Evolutionary conservation across 2,797 vertebrate genomes (phyloP).

Genomic region (Gymnoscopelus braueri): DNA sequence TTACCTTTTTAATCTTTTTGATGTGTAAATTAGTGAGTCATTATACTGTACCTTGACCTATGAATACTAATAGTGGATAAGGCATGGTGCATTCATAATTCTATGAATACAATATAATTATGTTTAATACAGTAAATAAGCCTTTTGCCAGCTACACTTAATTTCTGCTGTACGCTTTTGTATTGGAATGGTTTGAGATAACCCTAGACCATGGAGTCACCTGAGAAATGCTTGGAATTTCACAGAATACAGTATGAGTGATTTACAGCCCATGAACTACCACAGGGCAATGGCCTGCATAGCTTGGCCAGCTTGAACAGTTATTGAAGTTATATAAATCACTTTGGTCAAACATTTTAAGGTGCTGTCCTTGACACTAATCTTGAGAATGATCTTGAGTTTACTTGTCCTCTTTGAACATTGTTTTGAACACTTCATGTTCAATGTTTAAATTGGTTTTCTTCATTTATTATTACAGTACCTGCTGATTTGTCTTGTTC

Average conservation of each 20-base stretch:
- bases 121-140: too few relatives aligned
- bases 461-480: neutral
- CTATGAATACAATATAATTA: neutral
- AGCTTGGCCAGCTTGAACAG: neutral
- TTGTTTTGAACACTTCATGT: neutral
- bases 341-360: neutral
- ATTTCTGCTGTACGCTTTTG: neutral
- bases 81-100: neutral
- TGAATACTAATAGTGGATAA: constrained; percentile 1
- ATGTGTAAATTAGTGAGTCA: constrained; percentile 36
- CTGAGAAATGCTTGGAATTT: constrained; percentile 1
- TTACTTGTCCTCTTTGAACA: neutral
- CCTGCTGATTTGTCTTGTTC: neutral
- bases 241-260: neutral
- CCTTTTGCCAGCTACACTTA: too few relatives aligned
- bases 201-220: neutral
- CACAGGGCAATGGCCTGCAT: neutral
- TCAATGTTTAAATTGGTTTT: neutral
- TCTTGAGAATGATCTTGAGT: neutral
- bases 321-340: neutral
- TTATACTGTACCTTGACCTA: constrained; percentile 11
- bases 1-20: constrained; percentile 37
- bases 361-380: neutral
- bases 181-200: neutral
- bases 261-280: constrained; percentile 22